Evolutionary conservation across 64 coral and sea anemone species (phyloP).

Genomic region (Actinia tenebrosa): DNA sequence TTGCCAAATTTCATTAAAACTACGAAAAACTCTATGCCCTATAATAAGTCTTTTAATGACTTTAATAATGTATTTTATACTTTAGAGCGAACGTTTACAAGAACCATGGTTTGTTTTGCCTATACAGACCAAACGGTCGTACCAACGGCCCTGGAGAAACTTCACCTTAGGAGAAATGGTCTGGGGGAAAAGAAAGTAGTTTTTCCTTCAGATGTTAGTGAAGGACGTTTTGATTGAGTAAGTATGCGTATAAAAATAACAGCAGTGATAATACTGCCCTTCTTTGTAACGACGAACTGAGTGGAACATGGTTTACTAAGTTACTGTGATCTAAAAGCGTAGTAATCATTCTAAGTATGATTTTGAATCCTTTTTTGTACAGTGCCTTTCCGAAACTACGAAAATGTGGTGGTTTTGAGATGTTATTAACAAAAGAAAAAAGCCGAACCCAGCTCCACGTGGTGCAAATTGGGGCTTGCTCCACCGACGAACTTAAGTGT

Average conservation of each 20-base stretch:
- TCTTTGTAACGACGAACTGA: not conserved
- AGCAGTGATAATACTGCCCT: not conserved
- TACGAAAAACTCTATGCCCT: not conserved
- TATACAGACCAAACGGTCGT: not conserved
- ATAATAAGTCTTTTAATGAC: not conserved
- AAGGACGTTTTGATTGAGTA: constrained; percentile 39
- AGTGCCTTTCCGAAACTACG: constrained; percentile 20
- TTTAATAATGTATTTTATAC: not conserved
- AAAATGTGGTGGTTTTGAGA: constrained; percentile 49
- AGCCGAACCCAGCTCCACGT: constrained; percentile 25
- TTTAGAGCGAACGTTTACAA: constrained; percentile 43
- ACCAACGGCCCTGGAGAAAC: constrained; percentile 27
- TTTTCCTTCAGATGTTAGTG: constrained; percentile 15
- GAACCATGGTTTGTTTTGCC: constrained; percentile 40
- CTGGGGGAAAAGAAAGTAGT: constrained; percentile 37
- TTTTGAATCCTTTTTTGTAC: not conserved
- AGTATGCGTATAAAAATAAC: constrained; percentile 8
- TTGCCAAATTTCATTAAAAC: not conserved
- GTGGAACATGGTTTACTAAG: not conserved
- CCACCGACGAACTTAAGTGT: constrained; percentile 28
- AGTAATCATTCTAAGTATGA: not conserved
- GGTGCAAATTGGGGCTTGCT: constrained; percentile 24
- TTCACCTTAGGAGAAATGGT: constrained; percentile 13
- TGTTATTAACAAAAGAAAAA: constrained; percentile 29
- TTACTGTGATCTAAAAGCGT: not conserved